Base-by-base conservation (phyloP, 1,140 invertebrate genomes). In the Eupristina koningsbergeri region DNA sequence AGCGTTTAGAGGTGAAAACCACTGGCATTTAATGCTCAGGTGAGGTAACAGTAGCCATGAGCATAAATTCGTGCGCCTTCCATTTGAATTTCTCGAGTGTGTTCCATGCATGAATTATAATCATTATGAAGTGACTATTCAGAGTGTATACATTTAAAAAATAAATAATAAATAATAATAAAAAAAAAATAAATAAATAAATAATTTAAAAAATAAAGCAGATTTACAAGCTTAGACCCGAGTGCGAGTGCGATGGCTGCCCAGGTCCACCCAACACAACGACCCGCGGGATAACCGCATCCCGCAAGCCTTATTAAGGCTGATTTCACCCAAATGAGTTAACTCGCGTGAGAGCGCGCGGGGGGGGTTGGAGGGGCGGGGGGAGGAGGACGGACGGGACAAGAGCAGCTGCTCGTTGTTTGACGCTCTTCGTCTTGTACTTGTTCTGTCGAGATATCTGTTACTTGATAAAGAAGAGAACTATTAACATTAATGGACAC, bases 1-100 rank as follows among this genome's bases (percentile, higher is more conserved):
- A n/a, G 71, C 53, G 31, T 45, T 81, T 81, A 75, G 47, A 81
- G 69, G 50, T n/a, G 71, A 74, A 81, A 81, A 75, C 53, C 31
- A 0, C 11, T 29, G 19, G 9, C 3, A 29, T 45, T 31, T 39
- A 73, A 41, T 31, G 26, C 34, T 39, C 9, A 29, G 41, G 80
- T 75, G 69, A 75, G 69, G 80, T 58, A 81, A 71, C 69, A 75
- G 50, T 47, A 39, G 80, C 73, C 61, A 67, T 67, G 53, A 82
- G 71, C 73, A 53, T 76, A 82, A 82, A 82, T 45, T 67, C 58
- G 61, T 39, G 71, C 58, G 45, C 31, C 41, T 53, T 9, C 71
- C 17, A 82, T 58, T 76, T 58, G 73, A 76, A 76, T 47, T 13
- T 61, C 29, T 34, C 1, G 36, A 11, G 36, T 26, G 80, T n/a